Conservation (phyloP, 1,140 invertebrate species). For the Macrostomum lignano region DNA sequence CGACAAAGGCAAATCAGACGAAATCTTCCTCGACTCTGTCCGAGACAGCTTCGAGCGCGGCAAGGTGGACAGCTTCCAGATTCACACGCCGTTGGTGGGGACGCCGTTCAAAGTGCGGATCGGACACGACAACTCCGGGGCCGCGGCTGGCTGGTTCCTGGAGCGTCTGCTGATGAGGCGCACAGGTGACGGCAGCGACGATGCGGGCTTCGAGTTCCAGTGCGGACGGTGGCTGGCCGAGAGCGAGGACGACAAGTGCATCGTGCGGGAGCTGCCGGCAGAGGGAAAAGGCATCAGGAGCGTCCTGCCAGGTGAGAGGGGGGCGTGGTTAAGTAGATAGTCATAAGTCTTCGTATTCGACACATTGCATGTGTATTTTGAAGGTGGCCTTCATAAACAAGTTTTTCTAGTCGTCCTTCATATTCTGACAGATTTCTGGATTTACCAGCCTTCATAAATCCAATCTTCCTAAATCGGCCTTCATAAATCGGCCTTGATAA, state of each 20-base stretch:
- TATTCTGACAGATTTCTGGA: background rate
- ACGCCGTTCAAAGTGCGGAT: conserved; percentile 22
- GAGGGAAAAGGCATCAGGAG: conserved; percentile 18
- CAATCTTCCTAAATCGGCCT: background rate
- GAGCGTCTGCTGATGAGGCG: conserved; percentile 15
- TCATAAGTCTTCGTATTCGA: too few species aligned
- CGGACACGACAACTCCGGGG: conserved; percentile 21
- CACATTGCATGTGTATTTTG: too few species aligned
- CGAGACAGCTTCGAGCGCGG: conserved; percentile 21
- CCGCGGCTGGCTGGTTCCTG: conserved; percentile 20
- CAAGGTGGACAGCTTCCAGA: conserved; percentile 17
- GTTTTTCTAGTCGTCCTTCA: background rate
- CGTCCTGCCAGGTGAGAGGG: conserved; percentile 8
- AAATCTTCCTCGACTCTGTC: conserved; percentile 16
- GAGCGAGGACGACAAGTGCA: conserved; percentile 22
- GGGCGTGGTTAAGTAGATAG: too few species aligned
- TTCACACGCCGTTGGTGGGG: conserved; percentile 17
- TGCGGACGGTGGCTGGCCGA: conserved; percentile 23
- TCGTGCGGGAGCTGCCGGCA: conserved; percentile 23
- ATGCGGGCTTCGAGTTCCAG: conserved; percentile 16
- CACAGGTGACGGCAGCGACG: conserved; percentile 23
- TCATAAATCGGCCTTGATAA: too few species aligned
- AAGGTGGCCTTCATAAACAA: too few species aligned
- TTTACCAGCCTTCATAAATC: background rate
- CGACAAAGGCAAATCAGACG: conserved; percentile 22